Evolutionary conservation across 2,888 invertebrate species (phyloP), one percentile per base, ranked within the genome.

Genomic region (Brenthis ino): DNA sequence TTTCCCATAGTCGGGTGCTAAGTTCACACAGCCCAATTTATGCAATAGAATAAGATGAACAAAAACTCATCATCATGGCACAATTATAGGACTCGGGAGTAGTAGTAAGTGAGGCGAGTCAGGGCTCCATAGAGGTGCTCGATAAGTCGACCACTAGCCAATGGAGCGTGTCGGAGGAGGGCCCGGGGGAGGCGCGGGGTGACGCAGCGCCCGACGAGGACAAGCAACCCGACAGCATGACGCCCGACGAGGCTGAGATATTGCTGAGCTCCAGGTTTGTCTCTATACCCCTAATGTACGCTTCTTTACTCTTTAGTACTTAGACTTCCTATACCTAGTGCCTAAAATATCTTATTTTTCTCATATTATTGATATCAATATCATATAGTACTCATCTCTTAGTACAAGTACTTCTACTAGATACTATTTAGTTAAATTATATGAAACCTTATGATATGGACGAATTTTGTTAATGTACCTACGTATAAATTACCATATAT

Each of bases 181-280:
- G 88, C 76, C 83, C 93, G 50, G 70, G 63, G 12, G 70, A 67
- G 63, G 65, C 65, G 78, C 94, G 94, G 68, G 93, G 94, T 71
- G 93, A 94, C 69, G 88, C 85, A 78, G 80, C 83, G 72, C 80
- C 87, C 82, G 79, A 89, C 81, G 80, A 91, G 78, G 81, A 79
- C 74, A 91, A 91, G 77, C 92, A 92, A 82, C 93, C 85, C 76
- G 94, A 85, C 89, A 94, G 86, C 84, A 95, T 83, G 97, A 97
- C 97, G 75, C 96, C 97, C 65, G 97, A 97, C 81, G 98, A 98
- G 88, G 97, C 97, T 14, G 97, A 97, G 86, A 95, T 96, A 90
- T 93, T 98, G 82, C 94, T 98, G 80, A 97, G 97, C 88, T 95
- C 96, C 80, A 96, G 96, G 97, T 97, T 87, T 93, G 67, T 20